These are phyloP conservation scores for Papio anubis DNA, from an alignment of 2,113 vertebrate genomes.

Conservation along the genomic window DNA sequence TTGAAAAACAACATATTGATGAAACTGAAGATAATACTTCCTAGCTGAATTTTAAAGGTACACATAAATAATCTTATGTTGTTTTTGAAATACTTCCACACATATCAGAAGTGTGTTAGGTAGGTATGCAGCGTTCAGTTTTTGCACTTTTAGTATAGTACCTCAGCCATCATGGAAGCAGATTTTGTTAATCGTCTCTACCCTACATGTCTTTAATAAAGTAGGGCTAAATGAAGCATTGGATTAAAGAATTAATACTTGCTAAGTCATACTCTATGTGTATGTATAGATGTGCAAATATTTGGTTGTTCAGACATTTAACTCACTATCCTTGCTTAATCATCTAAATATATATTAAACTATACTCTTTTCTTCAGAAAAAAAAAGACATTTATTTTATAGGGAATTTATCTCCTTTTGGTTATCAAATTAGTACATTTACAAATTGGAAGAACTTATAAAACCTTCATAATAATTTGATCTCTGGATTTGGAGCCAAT, in stretches of 20 bases:
- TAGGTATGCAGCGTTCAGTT: not conserved
- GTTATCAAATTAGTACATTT: not conserved
- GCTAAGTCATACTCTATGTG: not conserved
- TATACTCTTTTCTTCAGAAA: not conserved
- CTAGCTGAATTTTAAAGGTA: not conserved
- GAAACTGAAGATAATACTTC: not conserved
- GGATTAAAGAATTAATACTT: conserved; percentile 21
- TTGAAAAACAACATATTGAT: not conserved
- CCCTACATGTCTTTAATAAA: conserved; percentile 16
- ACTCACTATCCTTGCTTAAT: not conserved
- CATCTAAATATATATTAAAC: not conserved
- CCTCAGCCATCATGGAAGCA: not conserved
- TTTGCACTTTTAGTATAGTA: not conserved
- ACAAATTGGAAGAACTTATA: not conserved
- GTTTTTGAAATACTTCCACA: conserved; percentile 37
- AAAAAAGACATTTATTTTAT: not conserved
- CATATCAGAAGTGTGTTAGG: not conserved
- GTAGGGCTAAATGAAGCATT: not conserved
- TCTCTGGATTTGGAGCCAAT: conserved; percentile 40
- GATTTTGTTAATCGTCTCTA: not conserved
- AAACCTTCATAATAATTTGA: not conserved
- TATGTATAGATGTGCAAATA: not conserved
- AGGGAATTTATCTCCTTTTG: conserved; percentile 18
- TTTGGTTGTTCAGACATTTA: not conserved
- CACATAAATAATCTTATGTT: not conserved